These are phyloP conservation scores for Willowsia nigromaculata DNA, from an alignment of 2,888 invertebrate genomes.

Conservation along the genomic window DNA sequence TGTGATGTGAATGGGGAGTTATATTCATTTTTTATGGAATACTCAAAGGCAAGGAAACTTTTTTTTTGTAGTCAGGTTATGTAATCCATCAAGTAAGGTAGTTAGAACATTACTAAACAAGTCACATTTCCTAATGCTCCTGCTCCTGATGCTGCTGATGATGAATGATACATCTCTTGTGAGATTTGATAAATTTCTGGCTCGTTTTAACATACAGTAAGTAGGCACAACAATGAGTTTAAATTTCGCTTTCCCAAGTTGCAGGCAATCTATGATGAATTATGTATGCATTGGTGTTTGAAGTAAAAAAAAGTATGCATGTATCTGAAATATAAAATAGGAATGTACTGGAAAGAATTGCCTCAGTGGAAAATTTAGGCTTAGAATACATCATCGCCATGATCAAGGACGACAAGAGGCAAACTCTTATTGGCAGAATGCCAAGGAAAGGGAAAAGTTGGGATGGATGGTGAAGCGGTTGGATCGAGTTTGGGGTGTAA, in stretches of 20 bases:
- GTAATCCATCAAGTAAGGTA: slow-evolving; percentile 26
- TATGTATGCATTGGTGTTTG: slow-evolving; percentile 56
- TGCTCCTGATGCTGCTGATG: background rate
- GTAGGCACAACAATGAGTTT: background rate
- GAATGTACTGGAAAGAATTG: slow-evolving; percentile 1
- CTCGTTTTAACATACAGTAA: background rate
- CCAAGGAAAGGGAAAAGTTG: slow-evolving; percentile 7
- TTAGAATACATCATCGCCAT: slow-evolving; percentile 30
- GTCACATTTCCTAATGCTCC: slow-evolving; percentile 33
- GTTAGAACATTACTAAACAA: slow-evolving; percentile 15
- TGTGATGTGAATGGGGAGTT: background rate
- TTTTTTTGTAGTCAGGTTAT: slow-evolving; percentile 17
- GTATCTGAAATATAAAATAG: background rate
- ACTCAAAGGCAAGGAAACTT: background rate
- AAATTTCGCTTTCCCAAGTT: background rate
- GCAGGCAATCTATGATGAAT: slow-evolving; percentile 24
- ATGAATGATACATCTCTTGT: slow-evolving; percentile 25
- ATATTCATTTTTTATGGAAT: background rate
- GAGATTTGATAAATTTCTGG: slow-evolving; percentile 30
- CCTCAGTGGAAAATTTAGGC: slow-evolving; percentile 50
- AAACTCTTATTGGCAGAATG: slow-evolving; percentile 20
- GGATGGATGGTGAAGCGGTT: background rate
- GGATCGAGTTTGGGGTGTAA: background rate
- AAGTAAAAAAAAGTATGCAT: background rate
- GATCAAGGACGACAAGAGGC: slow-evolving; percentile 36